Evolutionary conservation across 2,113 vertebrate species (phyloP).

Genomic region (Tetrao urogallus): DNA sequence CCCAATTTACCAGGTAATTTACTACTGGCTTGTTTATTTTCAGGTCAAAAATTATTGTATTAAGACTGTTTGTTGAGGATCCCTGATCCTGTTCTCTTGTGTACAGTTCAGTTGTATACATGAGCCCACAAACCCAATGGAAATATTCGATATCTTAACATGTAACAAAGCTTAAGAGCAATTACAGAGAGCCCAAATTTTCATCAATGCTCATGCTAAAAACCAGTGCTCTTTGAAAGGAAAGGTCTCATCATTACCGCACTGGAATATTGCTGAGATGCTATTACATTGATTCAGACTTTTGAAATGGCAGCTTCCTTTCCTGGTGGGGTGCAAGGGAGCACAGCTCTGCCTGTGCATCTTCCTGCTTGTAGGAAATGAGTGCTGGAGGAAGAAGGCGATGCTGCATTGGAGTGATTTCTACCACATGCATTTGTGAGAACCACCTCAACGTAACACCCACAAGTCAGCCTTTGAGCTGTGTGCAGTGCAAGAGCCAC

Average conservation of each 20-base stretch:
- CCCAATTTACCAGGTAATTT: not conserved
- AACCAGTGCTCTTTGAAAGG: not conserved
- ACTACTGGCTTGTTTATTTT: not conserved
- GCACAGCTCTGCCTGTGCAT: not conserved
- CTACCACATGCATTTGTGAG: not conserved
- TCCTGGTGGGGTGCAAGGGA: not conserved
- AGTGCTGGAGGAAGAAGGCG: not conserved
- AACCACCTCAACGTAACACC: no score
- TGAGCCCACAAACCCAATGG: not conserved
- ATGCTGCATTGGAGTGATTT: not conserved
- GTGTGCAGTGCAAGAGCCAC: not conserved
- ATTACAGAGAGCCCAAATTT: not conserved
- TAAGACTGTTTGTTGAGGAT: not conserved
- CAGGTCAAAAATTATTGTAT: not conserved
- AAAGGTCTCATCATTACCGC: not conserved
- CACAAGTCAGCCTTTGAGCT: not conserved
- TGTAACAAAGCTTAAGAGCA: not conserved
- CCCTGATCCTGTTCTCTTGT: not conserved
- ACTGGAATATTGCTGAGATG: not conserved
- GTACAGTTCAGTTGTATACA: not conserved
- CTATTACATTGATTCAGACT: fast-evolving
- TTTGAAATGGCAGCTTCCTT: not conserved
- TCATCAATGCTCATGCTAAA: not conserved
- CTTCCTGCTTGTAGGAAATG: not conserved
- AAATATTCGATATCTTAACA: not conserved